phyloP scores from a whole-genome alignment of 1,140 invertebrate species.

The Ectropis grisescens region DNA sequence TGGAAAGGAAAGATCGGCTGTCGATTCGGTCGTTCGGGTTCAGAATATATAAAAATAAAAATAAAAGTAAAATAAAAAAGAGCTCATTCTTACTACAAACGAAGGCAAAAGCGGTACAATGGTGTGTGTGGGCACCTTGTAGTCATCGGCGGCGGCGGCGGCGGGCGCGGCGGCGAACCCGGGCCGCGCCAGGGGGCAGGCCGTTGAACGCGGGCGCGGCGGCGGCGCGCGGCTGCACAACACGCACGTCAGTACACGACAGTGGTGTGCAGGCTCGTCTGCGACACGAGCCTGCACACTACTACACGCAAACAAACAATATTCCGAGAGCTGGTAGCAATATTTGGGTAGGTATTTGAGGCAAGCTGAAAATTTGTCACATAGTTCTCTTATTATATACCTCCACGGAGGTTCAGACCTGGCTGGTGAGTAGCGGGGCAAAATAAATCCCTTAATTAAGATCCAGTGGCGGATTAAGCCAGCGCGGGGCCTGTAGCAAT shows the following conservation, averaged over 20 bases:
- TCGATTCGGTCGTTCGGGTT: conserved; percentile 3
- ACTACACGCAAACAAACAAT: no score
- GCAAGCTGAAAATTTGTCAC: no score
- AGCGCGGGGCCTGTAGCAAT: no score
- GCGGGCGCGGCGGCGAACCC: conserved; percentile 35
- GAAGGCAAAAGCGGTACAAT: conserved; percentile 6
- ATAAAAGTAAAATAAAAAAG: conserved; percentile 26
- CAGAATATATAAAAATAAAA: conserved; percentile 16
- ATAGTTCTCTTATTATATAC: no score
- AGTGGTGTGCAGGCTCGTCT: no score
- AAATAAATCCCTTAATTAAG: no score
- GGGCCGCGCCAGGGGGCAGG: conserved; percentile 42
- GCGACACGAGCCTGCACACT: neutral
- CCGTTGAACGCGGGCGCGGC: conserved; percentile 48
- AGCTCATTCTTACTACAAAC: neutral
- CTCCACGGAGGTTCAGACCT: no score
- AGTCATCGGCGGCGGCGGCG: no score
- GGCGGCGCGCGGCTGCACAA: conserved; percentile 45
- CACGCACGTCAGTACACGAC: conserved; percentile 7
- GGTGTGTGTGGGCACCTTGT: conserved; percentile 8
- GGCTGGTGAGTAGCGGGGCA: no score
- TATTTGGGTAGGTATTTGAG: no score
- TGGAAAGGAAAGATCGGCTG: conserved; percentile 47
- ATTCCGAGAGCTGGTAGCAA: no score
- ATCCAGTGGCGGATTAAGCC: no score